Conservation (phyloP, 2,113 vertebrate genomes). For the Grammomys dolichurus region DNA sequence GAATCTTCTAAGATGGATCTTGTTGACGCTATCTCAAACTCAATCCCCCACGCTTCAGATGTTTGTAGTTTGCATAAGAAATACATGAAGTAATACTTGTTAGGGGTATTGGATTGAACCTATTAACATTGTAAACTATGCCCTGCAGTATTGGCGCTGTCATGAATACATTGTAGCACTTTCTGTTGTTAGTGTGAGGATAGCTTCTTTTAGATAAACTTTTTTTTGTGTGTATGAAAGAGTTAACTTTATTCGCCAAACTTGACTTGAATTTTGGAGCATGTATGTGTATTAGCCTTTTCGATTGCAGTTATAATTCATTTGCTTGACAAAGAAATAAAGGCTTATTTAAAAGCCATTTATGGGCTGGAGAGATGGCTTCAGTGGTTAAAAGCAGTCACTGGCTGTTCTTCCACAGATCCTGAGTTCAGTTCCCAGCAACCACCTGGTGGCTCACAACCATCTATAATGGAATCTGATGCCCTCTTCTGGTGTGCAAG, state of each 20-base stretch:
- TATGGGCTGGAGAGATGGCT: not conserved
- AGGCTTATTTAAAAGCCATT: not conserved
- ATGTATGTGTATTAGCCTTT: not conserved
- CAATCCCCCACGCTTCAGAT: not conserved
- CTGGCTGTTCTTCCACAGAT: not conserved
- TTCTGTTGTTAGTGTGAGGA: constrained; percentile 29
- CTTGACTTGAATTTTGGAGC: not conserved
- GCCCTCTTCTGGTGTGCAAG: not conserved
- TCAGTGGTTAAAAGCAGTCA: not conserved
- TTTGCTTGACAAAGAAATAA: constrained; percentile 49
- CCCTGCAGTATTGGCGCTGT: not conserved
- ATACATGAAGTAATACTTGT: not conserved
- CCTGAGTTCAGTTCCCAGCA: not conserved
- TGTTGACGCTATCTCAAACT: not conserved
- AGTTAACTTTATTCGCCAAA: constrained; percentile 25
- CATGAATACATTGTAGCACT: constrained; percentile 48
- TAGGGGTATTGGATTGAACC: not conserved
- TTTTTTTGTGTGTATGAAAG: constrained; percentile 40
- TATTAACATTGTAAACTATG: constrained; percentile 31
- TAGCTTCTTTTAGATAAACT: constrained; percentile 1
- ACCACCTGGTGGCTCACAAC: not conserved
- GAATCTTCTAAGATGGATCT: constrained; percentile 41
- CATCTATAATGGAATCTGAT: not conserved
- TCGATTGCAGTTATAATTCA: not conserved
- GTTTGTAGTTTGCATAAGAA: not conserved